phyloP scores from a whole-genome alignment of 2,888 invertebrate species.

The Lysandra coridon region DNA sequence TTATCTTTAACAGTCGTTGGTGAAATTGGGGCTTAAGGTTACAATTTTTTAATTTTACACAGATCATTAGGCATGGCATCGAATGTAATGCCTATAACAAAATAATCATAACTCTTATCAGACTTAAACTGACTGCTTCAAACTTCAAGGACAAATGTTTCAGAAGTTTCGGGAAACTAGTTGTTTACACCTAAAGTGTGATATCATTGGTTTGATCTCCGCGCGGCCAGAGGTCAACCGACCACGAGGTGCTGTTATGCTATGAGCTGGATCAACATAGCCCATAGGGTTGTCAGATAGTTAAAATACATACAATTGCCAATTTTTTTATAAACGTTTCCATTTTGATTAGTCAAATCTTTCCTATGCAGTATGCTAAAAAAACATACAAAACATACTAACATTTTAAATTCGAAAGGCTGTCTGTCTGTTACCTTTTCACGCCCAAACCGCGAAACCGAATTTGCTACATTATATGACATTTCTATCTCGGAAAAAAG shows the following conservation, averaged over 20 bases:
- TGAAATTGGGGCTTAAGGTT: too few relatives aligned
- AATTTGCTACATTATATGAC: too few relatives aligned
- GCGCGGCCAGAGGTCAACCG: conserved; percentile 34
- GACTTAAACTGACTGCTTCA: neutral
- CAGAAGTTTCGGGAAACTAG: conserved; percentile 1
- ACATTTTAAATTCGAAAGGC: too few relatives aligned
- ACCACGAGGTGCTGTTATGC: neutral
- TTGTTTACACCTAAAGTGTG: conserved; percentile 16
- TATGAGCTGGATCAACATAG: neutral
- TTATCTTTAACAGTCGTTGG: too few relatives aligned
- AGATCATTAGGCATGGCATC: neutral
- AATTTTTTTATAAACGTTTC: too few relatives aligned
- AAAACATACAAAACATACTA: too few relatives aligned
- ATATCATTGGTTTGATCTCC: conserved; percentile 39
- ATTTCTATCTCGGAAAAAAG: too few relatives aligned
- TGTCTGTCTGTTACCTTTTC: too few relatives aligned
- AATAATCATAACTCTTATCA: neutral
- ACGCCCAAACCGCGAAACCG: too few relatives aligned
- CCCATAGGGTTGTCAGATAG: conserved; percentile 5
- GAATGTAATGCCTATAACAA: neutral
- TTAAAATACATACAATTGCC: neutral
- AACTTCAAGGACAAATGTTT: neutral
- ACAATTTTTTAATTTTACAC: neutral
- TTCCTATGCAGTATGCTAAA: too few relatives aligned
- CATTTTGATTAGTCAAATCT: too few relatives aligned